These are phyloP conservation scores for Burhinus bistriatus DNA, from an alignment of 2,113 vertebrate species.

Conservation along the genomic window DNA sequence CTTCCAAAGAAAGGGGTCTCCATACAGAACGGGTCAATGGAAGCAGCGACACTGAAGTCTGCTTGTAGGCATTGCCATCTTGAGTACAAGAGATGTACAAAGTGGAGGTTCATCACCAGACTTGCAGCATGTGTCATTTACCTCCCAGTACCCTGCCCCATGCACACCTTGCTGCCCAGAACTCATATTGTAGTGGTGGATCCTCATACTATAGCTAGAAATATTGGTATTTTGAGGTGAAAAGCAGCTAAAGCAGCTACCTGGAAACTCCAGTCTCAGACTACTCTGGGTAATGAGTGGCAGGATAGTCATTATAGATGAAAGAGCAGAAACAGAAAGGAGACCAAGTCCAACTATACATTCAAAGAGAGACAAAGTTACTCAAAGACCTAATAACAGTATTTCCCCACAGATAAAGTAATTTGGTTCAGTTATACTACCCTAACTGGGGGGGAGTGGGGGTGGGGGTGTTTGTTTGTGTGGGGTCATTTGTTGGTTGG, in stretches of 20 bases:
- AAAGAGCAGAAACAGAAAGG: not conserved
- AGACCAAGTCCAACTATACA: not conserved
- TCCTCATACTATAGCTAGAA: not conserved
- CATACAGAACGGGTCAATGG: fast-evolving
- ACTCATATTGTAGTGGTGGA: not conserved
- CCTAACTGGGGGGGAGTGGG: too few species aligned
- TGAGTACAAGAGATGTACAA: too few species aligned
- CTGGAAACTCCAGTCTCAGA: not conserved
- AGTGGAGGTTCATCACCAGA: not conserved
- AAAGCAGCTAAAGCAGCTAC: not conserved
- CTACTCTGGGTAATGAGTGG: not conserved
- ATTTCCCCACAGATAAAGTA: not conserved
- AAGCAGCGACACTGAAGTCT: fast-evolving
- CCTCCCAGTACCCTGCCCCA: not conserved
- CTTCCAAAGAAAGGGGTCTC: not conserved
- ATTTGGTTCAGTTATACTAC: not conserved
- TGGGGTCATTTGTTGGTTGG: not conserved
- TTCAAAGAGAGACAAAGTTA: not conserved
- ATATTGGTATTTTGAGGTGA: not conserved
- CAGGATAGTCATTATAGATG: too few species aligned
- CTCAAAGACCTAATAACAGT: not conserved
- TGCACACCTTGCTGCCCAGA: not conserved
- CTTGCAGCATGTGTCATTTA: fast-evolving
- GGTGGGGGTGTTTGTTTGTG: too few species aligned
- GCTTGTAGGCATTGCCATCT: fast-evolving